Base-by-base conservation (phyloP, 2,888 invertebrate species). In the Hydrotaea diabolus region DNA sequence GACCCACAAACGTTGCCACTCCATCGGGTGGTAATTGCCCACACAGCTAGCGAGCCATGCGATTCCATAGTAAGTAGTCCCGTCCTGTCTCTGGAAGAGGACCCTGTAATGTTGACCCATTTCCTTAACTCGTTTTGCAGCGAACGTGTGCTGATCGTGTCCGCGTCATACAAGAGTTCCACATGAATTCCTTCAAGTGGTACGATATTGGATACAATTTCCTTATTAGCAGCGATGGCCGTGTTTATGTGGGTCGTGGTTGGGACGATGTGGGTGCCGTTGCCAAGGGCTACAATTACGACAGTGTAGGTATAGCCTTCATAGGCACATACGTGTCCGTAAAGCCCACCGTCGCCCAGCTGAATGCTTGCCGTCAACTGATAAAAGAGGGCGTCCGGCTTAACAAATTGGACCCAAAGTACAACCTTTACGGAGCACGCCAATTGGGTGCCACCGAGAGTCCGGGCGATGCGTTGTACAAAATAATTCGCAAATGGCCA, bases 171-270 rank as follows among this genome's bases (percentile, higher is more conserved):
- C 96, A 96, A 90, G 93, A 92, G 62, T 95, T 93, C 88, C 96
- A 97, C 91, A 95, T 96, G 80, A 95, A 95, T 82, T 93, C 93
- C 23, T 89, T 89, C n/a, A 87, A 92, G 0, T 96, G 95, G 94
- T 93, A 91, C 71, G 96, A 96, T 89, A 95, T 96, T 36, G 95
- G 93, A 0, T 97, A 96, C 91, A 97, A 96, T 90, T 97, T 96
- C 88, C 90, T 97, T 11, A 93, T 97, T 0, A 97, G 96, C 0
- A 96, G 96, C 7, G 96, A 96, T 88, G 96, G 96, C 0, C 93
- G 94, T 0, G 95, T 94, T 0, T 96, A 96, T 90, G 94, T 93
- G 86, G 96, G 96, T 0, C 94, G 96, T 11, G 96, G 96, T 0
- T 97, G 97, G 97, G 94, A 95, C 85, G 90, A 90, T 78, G 91